Base-by-base conservation (phyloP, 2,888 invertebrate species). In the Xiphydria camelus region DNA sequence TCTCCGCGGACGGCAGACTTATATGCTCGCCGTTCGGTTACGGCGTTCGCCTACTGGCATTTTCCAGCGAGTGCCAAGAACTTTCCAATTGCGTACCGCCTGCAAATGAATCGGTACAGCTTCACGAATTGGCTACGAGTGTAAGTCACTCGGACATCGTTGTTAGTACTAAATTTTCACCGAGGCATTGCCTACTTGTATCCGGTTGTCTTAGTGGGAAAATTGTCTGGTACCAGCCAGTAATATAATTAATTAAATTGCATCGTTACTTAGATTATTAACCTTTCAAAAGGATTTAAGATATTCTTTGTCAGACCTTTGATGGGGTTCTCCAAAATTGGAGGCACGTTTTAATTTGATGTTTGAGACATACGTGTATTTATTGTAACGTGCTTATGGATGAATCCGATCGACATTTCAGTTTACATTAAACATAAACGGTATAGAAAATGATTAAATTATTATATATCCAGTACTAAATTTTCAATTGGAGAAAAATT, bases 171-270 rank as follows among this genome's bases (percentile, higher is more conserved):
- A 90, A 90, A 75, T 95, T 95, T 76, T 93, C 90, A 52, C 95
- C 95, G 0, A 82, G 83, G 18, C 89, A 93, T 72, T 89, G 88
- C 64, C 80, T 93, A 57, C 80, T 95, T 23, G 95, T 94, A 25
- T 91, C 92, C 12, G 96, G 96, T 10, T 95, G 94, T 75, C 83
- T 94, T 33, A 85, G 86, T 48, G 94, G 95, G 18, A 87, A 89
- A 69, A 87, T 95, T 45, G 87, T 89, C 33, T 95, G 94, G 89
- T 90, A 94, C 76, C 89, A 91, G 68, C 94, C 95, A 0, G 69
- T 76, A 23, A 66, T 73, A 44, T 75, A 70, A 60, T 49, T 48
- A 44, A 55, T 46, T 35, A 45, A 42, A 43, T 41, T 38, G 40
- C 37, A 31, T 35, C 14, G 6, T 34, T 10, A 10, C 12, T 34